Evolutionary conservation across 2,113 vertebrate genomes (phyloP).

Genomic region (Kobus ellipsiprymnus): DNA sequence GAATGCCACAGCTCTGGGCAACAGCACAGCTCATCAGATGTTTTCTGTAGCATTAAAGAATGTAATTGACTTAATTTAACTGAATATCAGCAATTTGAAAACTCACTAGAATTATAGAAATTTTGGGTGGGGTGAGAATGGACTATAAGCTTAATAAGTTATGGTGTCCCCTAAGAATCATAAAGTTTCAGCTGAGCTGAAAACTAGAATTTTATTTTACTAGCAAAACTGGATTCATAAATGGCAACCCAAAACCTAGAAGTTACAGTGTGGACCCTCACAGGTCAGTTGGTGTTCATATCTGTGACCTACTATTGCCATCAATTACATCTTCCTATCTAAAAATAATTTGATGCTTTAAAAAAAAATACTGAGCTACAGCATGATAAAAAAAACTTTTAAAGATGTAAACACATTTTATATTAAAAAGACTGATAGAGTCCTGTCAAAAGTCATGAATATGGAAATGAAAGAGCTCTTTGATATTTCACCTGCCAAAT

Average conservation of each 20-base stretch:
- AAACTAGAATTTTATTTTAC: background rate
- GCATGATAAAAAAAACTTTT: background rate
- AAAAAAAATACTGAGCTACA: background rate
- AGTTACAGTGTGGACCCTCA: background rate
- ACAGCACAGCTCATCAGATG: background rate
- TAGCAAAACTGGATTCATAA: background rate
- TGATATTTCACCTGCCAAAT: constrained; percentile 29
- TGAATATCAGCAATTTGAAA: constrained; percentile 7
- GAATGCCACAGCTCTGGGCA: background rate
- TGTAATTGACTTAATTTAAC: constrained; percentile 27
- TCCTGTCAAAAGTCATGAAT: constrained; percentile 62
- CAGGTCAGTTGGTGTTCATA: background rate
- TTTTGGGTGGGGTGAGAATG: background rate
- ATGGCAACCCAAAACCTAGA: background rate
- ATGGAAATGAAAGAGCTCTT: constrained; percentile 35
- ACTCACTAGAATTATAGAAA: background rate
- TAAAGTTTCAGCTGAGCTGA: background rate
- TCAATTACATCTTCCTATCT: constrained; percentile 5
- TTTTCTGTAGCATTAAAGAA: background rate
- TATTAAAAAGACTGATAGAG: constrained; percentile 46
- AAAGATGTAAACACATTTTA: constrained; percentile 59
- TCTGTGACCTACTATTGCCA: background rate
- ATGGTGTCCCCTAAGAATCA: background rate
- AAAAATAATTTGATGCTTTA: constrained; percentile 50
- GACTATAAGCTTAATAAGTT: background rate